phyloP scores from a whole-genome alignment of 2,797 vertebrate species.

The Halcyon smyrnensis region DNA sequence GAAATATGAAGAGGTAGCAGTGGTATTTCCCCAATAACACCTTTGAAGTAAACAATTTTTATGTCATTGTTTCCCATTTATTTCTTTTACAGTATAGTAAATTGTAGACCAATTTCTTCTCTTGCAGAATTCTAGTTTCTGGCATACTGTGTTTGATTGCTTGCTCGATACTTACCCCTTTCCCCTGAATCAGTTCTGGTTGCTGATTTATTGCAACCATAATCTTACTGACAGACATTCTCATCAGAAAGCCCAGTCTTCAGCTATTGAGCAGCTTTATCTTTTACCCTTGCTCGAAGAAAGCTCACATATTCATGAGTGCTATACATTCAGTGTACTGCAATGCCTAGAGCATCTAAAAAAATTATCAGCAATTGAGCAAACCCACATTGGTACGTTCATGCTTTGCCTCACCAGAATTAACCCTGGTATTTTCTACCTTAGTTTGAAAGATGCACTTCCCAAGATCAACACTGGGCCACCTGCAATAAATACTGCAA shows the following conservation, averaged over 20 bases:
- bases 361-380: neutral
- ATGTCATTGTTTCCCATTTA: neutral
- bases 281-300: neutral
- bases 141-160: neutral
- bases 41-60: neutral
- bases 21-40: neutral
- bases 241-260: neutral
- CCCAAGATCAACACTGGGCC: neutral
- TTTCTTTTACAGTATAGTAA: neutral
- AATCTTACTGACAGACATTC: neutral
- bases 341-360: neutral
- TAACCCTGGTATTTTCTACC: neutral
- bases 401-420: neutral
- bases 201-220: neutral
- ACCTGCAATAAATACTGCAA: neutral
- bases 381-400: neutral
- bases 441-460: neutral
- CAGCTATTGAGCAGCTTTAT: neutral
- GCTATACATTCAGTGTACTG: neutral
- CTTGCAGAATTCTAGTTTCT: neutral
- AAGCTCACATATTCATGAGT: accelerated
- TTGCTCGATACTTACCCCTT: neutral
- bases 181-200: neutral
- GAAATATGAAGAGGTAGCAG: neutral
- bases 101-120: neutral